Conservation (phyloP, 2,888 invertebrate species). For the Abrostola triplasia region DNA sequence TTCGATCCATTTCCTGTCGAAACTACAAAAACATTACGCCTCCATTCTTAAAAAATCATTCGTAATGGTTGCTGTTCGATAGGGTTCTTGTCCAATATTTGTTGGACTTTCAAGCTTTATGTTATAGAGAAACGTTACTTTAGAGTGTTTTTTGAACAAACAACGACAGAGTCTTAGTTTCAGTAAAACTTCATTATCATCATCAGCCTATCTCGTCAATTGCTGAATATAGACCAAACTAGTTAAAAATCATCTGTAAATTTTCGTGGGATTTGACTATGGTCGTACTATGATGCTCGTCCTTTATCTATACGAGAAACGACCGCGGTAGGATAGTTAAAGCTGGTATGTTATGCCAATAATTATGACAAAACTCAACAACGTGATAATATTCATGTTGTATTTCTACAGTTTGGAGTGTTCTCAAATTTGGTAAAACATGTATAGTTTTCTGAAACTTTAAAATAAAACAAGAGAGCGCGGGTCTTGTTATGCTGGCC, state of each 20-base stretch:
- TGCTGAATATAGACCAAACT: too few relatives aligned
- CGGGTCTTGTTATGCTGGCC: constrained; percentile 48
- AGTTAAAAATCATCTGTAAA: too few relatives aligned
- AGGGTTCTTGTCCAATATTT: constrained; percentile 46
- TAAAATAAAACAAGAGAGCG: constrained; percentile 37
- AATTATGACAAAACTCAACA: too few relatives aligned
- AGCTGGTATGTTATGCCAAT: too few relatives aligned
- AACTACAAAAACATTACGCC: constrained; percentile 59
- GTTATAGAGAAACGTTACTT: constrained; percentile 4
- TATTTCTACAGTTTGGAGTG: too few relatives aligned
- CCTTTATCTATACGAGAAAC: too few relatives aligned
- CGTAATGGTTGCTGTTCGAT: constrained; percentile 49
- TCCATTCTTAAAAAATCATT: constrained; percentile 56
- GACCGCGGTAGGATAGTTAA: too few relatives aligned
- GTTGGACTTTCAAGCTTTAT: constrained; percentile 34
- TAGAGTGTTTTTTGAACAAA: not conserved
- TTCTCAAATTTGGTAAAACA: not conserved
- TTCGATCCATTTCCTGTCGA: constrained; percentile 52
- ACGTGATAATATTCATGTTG: too few relatives aligned
- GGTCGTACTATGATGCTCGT: too few relatives aligned
- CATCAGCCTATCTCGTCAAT: too few relatives aligned
- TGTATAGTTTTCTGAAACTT: constrained; percentile 25
- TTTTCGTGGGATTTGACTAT: too few relatives aligned
- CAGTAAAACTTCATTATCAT: too few relatives aligned
- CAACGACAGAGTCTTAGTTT: not conserved